Base-by-base conservation (phyloP, 2,113 vertebrate species). In the Himantopus leucocephalus region DNA sequence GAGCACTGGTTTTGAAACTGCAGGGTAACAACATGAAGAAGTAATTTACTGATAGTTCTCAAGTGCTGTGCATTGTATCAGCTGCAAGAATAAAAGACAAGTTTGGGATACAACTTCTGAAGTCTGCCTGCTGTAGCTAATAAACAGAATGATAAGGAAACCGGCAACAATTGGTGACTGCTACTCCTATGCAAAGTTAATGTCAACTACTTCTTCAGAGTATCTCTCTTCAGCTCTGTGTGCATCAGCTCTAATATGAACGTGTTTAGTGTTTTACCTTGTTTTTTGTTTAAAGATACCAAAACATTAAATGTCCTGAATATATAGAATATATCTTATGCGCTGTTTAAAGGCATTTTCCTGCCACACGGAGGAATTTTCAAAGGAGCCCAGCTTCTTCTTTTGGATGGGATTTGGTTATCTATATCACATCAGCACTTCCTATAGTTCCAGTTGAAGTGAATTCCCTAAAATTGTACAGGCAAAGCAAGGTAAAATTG, bases 21-120 rank as follows among this genome's bases (percentile, higher is more conserved):
- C 10, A 5, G 35, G 43, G 70, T 41, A 47, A 48, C 64, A 30
- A 5, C 0, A 0, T 18, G 24, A 29, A 21, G 27, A 27, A 21
- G 12, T 45, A 23, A 16, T n/a, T 50, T 18, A 35, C 41, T 1
- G 2, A 3, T 6, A 14, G 56, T 23, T 78, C 50, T 58, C 0
- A 0, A 75, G 59, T 53, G 12, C 2, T 8, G 9, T 13, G 21
- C 26, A 2, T 20, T 70, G 37, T 23, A 11, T 43, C 18, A 34
- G 27, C 56, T 82, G 74, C 58, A 55, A 73, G 41, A 47, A n/a
- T 14, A 27, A 34, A 62, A 64, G 37, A 19, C n/a, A 45, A 39
- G 37, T 27, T 71, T 77, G 55, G 62, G 62, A 19, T 26, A 20
- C 37, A 45, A 2, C 43, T 82, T 53, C 15, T 71, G 75, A 27